phyloP scores from a whole-genome alignment of 2,888 invertebrate genomes.

The Pelosia muscerda region DNA sequence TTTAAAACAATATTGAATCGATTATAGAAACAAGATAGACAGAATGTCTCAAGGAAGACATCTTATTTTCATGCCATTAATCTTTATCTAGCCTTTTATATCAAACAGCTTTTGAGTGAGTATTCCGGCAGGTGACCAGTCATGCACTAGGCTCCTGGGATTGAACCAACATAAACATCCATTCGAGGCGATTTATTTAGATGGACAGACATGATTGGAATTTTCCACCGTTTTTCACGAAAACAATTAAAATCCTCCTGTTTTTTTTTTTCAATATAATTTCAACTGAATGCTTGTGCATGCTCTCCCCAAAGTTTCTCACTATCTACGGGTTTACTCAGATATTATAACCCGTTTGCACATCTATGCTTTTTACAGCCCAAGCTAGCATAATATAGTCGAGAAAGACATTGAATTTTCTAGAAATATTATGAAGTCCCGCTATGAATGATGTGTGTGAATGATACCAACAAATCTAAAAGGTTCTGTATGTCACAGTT shows the following conservation, averaged over 20 bases:
- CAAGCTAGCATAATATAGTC: neutral
- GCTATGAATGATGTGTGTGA: neutral
- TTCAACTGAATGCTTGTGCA: too few relatives aligned
- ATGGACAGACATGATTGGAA: neutral
- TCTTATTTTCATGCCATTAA: neutral
- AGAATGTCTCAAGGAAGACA: neutral
- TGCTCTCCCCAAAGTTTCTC: neutral
- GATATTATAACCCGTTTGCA: neutral
- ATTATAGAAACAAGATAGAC: constrained; percentile 7
- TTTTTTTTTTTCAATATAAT: too few relatives aligned
- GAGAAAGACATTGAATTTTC: too few relatives aligned
- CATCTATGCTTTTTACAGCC: neutral
- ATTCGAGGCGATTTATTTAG: neutral
- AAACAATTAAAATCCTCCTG: too few relatives aligned
- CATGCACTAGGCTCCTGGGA: neutral
- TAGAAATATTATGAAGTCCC: neutral
- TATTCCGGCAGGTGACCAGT: neutral
- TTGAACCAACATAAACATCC: neutral
- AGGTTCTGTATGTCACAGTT: too few relatives aligned
- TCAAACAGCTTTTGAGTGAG: neutral
- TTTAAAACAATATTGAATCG: constrained; percentile 21
- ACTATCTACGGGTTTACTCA: neutral
- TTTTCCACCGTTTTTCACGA: neutral
- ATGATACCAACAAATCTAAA: neutral
- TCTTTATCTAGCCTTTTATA: neutral